phyloP scores from a whole-genome alignment of 1,140 invertebrate genomes.

The Drosophila gunungcola region DNA sequence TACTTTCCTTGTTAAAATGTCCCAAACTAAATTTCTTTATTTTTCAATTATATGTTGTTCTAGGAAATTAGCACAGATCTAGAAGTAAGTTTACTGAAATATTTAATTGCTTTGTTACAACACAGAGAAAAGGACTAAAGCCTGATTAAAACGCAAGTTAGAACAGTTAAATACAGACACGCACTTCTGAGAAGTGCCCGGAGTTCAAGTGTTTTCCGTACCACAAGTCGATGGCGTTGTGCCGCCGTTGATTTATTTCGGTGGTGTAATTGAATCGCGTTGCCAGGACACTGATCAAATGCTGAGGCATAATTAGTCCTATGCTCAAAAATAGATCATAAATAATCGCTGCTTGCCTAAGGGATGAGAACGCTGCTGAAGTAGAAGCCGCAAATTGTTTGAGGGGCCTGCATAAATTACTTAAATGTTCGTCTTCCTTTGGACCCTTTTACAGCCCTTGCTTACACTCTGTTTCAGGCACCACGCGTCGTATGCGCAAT shows the following conservation, averaged over 20 bases:
- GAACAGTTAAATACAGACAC: constrained; percentile 3
- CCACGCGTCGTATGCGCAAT: constrained; percentile 79
- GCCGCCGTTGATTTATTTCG: constrained; percentile 69
- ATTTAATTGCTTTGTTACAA: constrained; percentile 33
- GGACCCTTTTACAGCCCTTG: constrained; percentile 19
- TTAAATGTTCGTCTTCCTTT: constrained; percentile 54
- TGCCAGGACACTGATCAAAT: constrained; percentile 61
- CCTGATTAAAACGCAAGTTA: constrained; percentile 1
- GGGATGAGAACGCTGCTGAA: constrained; percentile 16
- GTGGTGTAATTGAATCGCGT: constrained; percentile 72
- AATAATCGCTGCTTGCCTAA: constrained; percentile 66
- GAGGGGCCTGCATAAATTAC: constrained; percentile 71
- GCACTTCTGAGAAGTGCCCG: constrained; percentile 7
- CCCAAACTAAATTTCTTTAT: too few relatives aligned
- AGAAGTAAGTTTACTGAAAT: constrained; percentile 17
- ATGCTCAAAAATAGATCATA: constrained; percentile 79
- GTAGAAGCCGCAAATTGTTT: constrained; percentile 61
- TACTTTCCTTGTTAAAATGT: too few relatives aligned
- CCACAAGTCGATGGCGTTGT: constrained; percentile 25
- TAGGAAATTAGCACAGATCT: too few relatives aligned
- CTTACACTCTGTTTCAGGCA: not conserved
- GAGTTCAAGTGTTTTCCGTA: constrained; percentile 14
- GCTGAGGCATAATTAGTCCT: constrained; percentile 74
- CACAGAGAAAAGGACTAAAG: not conserved
- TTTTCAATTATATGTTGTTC: too few relatives aligned